Evolutionary conservation across 1,140 invertebrate genomes (phyloP).

Genomic region (Tetragonula clypearis): DNA sequence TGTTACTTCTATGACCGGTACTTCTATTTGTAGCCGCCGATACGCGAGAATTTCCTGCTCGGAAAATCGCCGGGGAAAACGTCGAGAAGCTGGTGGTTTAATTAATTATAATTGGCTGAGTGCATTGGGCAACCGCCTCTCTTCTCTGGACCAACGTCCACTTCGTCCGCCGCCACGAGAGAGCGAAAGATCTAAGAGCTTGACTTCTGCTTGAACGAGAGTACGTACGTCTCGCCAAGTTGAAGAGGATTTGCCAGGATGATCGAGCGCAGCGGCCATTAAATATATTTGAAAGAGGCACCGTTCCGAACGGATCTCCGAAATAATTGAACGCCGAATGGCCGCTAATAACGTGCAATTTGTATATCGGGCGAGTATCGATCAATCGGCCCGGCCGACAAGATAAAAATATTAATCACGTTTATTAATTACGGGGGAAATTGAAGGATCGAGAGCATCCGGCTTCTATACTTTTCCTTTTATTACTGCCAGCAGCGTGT

Average conservation of each 20-base stretch:
- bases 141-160: conserved; percentile 52
- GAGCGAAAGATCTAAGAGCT: conserved; percentile 45
- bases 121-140: conserved; percentile 55
- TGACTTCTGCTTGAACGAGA: conserved; percentile 54
- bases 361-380: conserved; percentile 19
- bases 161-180: conserved; percentile 58
- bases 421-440: conserved; percentile 45
- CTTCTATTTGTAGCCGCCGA: conserved; percentile 23
- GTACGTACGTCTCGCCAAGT: conserved; percentile 49
- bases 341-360: conserved; percentile 50
- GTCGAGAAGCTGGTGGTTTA: conserved; percentile 54
- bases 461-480: background rate
- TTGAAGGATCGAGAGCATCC: conserved; percentile 11
- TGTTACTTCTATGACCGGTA: conserved; percentile 15
- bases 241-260: conserved; percentile 58
- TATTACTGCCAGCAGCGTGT: background rate
- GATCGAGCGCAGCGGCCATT: conserved; percentile 58
- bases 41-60: conserved; percentile 46
- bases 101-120: conserved; percentile 67
- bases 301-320: conserved; percentile 41
- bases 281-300: conserved; percentile 57
- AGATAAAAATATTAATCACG: conserved; percentile 37
- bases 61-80: conserved; percentile 47
- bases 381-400: background rate
- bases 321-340: conserved; percentile 62